Evolutionary conservation across 2,888 invertebrate species (phyloP), one percentile per base, ranked within the genome.

Genomic region (Andrena flavipes): DNA sequence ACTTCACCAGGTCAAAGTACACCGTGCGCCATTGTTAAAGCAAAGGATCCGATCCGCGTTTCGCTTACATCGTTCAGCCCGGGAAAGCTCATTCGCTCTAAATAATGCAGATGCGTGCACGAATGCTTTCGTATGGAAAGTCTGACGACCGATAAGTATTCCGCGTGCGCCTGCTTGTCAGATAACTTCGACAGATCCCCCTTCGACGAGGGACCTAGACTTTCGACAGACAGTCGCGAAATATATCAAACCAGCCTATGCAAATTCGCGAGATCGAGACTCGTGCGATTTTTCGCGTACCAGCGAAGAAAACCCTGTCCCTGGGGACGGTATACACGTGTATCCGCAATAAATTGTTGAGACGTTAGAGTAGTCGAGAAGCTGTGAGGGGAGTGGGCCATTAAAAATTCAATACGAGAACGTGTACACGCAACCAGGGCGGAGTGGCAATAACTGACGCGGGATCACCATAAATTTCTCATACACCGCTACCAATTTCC

Each of bases 391-490:
- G 16, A 26, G 33, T 51, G 29, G 26, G 6, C 48, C n/a, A 56
- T 76, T 54, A 71, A 78, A 82, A 59, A 84, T 82, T 77, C 77
- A 76, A 69, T 20, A 33, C 30, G 10, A 20, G n/a, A 29, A 7
- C 33, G 26, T 16, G 63, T 35, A 49, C n/a, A 59, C 69, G 67
- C 30, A 54, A 42, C 51, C 26, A 60, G 70, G 69, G 56, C 65
- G 60, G 62, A 63, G 62, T 68, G 49, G 30, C 63, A 59, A 59
- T 35, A 71, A 64, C 42, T 35, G 60, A 59, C 35, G 51, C 30
- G 29, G 51, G 33, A 81, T 82, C 76, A 82, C 35, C 82, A 82
- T 82, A 81, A 68, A 81, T 82, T 81, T 81, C 68, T 82, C 68
- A 68, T 23, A 26, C 42, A 56, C 33, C 79, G 49, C 42, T 54